These are phyloP conservation scores for Pseudomyrmex gracilis DNA, from an alignment of 1,140 invertebrate genomes.

Conservation along the genomic window DNA sequence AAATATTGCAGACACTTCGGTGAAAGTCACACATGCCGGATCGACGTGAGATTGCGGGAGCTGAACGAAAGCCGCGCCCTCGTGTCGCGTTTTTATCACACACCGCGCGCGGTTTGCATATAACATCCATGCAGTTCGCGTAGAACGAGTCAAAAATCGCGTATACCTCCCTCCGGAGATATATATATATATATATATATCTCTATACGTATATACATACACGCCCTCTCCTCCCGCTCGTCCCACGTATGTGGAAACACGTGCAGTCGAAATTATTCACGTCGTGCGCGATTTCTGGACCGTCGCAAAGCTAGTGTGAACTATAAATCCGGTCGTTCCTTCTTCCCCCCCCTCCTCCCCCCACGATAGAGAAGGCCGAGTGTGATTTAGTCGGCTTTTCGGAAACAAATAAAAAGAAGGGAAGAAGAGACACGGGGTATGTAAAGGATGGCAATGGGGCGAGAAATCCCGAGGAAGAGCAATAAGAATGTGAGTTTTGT, in stretches of 20 bases:
- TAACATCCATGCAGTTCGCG: conserved; percentile 40
- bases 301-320: conserved; percentile 48
- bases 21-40: conserved; percentile 15
- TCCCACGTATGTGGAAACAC: conserved; percentile 64
- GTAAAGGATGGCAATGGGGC: not conserved
- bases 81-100: conserved; percentile 36
- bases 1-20: not conserved
- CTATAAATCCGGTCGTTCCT: conserved; percentile 70
- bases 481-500: conserved; percentile 55
- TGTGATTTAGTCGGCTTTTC: conserved; percentile 70
- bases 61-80: conserved; percentile 24
- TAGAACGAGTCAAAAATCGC: conserved; percentile 57
- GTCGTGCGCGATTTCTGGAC: conserved; percentile 67
- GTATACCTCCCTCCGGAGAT: conserved; percentile 35
- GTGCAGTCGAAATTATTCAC: conserved; percentile 75
- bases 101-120: conserved; percentile 16
- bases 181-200: conserved; percentile 3
- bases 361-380: conserved; percentile 8
- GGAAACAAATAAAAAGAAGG: conserved; percentile 37
- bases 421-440: too few relatives aligned
- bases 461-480: conserved; percentile 23
- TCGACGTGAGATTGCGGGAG: conserved; percentile 18
- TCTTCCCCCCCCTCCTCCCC: not conserved
- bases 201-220: too few relatives aligned
- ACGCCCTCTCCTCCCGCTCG: not conserved